phyloP scores from a whole-genome alignment of 2,797 vertebrate species.

The Sylvia borin region DNA sequence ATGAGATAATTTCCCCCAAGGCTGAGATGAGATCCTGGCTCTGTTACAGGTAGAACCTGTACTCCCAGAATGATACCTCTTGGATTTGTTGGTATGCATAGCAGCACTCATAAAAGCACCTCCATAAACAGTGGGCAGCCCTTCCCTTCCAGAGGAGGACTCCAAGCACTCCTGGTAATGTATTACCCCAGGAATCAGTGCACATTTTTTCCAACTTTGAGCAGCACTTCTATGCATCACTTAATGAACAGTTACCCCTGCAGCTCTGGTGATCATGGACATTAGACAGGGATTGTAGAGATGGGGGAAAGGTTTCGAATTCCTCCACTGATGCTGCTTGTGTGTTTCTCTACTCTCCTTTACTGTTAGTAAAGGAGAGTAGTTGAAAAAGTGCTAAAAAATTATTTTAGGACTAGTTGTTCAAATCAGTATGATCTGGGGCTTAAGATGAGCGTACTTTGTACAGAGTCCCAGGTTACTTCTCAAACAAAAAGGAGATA shows the following conservation, averaged over 20 bases:
- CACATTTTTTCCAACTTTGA: background rate
- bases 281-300: background rate
- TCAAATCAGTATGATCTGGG: background rate
- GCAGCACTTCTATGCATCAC: background rate
- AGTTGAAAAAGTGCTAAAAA: background rate
- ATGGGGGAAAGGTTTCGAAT: background rate
- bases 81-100: background rate
- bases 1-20: background rate
- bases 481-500: background rate
- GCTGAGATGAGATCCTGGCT: background rate
- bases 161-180: background rate
- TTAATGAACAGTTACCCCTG: background rate
- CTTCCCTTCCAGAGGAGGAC: background rate
- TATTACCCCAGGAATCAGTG: background rate
- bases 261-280: background rate
- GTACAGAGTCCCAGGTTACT: background rate
- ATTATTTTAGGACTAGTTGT: background rate
- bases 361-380: background rate
- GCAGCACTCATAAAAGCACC: background rate
- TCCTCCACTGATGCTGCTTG: background rate
- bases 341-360: background rate
- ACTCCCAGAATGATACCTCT: background rate
- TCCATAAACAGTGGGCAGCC: background rate
- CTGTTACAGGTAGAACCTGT: background rate
- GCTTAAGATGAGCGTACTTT: background rate